A percentile compares a stretch with the other conserved stretches of the same genome.
phyloP scores from a whole-genome alignment of 1,140 invertebrate species.

The Lepidostoma basale region DNA sequence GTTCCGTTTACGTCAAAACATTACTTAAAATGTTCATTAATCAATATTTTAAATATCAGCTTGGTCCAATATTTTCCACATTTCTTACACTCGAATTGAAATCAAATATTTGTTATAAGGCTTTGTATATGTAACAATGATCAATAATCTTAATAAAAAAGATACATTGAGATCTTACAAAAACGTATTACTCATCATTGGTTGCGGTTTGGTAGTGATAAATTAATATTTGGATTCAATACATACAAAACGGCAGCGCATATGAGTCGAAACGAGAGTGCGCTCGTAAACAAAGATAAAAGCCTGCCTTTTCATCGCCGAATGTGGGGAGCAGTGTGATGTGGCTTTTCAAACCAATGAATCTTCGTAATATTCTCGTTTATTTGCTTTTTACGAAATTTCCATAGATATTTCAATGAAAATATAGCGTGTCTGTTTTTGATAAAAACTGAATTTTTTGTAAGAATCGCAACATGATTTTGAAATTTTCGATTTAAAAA shows the following conservation, averaged over 20 bases:
- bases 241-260: neutral
- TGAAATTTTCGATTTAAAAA: too few relatives aligned
- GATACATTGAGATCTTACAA: neutral
- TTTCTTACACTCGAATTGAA: too few relatives aligned
- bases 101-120: too few relatives aligned
- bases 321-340: neutral
- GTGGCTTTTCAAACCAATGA: constrained; percentile 27
- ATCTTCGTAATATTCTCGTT: constrained; percentile 24
- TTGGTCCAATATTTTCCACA: too few relatives aligned
- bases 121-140: neutral
- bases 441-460: too few relatives aligned
- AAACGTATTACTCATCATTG: neutral
- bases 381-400: constrained; percentile 21
- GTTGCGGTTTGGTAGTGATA: neutral
- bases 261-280: constrained; percentile 6
- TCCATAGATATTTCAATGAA: constrained; percentile 6
- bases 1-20: too few relatives aligned
- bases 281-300: constrained; percentile 6
- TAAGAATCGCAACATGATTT: too few relatives aligned
- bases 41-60: too few relatives aligned
- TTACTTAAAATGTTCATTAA: too few relatives aligned
- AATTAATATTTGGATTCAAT: neutral
- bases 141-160: neutral
- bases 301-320: constrained; percentile 3
- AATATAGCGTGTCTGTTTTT: neutral